Evolutionary conservation across 2,797 vertebrate genomes (phyloP), one percentile per base, ranked within the genome.

Genomic region (Mormyrus hasselquistii): DNA sequence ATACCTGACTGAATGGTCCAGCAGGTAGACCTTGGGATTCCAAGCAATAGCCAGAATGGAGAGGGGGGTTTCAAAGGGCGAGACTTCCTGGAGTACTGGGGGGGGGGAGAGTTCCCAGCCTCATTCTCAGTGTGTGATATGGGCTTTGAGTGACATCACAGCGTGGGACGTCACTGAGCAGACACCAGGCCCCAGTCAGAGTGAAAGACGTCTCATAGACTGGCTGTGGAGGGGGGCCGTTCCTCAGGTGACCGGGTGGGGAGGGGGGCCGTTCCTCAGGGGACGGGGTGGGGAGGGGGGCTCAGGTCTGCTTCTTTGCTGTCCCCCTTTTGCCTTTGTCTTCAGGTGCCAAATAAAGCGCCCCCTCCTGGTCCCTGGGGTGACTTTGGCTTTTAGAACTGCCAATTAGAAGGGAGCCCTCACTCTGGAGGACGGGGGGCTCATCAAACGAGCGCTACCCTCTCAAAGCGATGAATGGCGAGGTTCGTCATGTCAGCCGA

Each of bases 301-400:
- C 69, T 34, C 34, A 41, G 34, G 93, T 93, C 90, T 89, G 93
- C 94, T 93, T 92, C 88, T 92, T 92, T 86, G 62, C 73, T 55
- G 52, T 85, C 62, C 19, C 22, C 3, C 47, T 44, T 34, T 73
- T 9, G 8, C 34, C 29, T 44, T n/a, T 0, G 14, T 79, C 29
- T 87, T 87, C 85, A 86, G 85, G 86, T 49, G 73, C 34, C 65
- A 73, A 73, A 73, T 12, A 73, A 38, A 73, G 38, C 29, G 4
- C 65, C 65, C 12, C 65, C 53, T 69, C 38, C 34, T 7, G 12
- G 76, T 41, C 86, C 53, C 47, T 19, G 25, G 76, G 52, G 69
- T 3, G 22, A 29, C 41, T 53, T 47, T 34, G 10, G 9, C 65
- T 73, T 38, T 38, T 73, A 73, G 29, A 38, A 16, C 65, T 73